Base-by-base conservation (phyloP, 1,140 invertebrate species). In the Lepidurus apus region DNA sequence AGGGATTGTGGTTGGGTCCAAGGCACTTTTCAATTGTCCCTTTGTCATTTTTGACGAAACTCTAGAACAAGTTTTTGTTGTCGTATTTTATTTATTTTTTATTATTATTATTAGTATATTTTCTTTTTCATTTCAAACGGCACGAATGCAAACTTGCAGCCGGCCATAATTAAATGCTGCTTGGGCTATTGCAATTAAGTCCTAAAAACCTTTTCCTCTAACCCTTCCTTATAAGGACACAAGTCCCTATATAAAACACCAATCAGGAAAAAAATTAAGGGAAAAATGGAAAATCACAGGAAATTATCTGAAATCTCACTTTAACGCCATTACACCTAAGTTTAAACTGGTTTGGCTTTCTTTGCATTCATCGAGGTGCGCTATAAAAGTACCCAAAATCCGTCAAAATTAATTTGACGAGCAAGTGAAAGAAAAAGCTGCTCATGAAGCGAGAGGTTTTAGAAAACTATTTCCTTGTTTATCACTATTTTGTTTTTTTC, bases 1-100 rank as follows among this genome's bases (percentile, higher is more conserved):
- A 65, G 53, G 53, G n/a, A 65, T 65, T 65, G 53, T 65, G 53
- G 53, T 65, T 65, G 17, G 53, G 53, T 21, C 53, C 21, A n/a
- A 7, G 53, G 13, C 21, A n/a, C 53, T 21, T n/a, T 65, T 65
- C 13, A n/a, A 13, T 21, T 65, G 53, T 65, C 8, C 53, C 53
- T 65, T 21, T 65, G 17, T 65, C 21, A 21, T 65, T 21, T 65
- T 7, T 65, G 53, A 21, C 21, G 53, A 34, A 34, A 34, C 34
- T 34, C 34, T 34, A 34, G 34, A 34, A 4, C 34, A 34, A 34
- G 7, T 65, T 65, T 65, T 65, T 17, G 10, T 8, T 17, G 45
- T 17, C 21, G 3, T 65, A n/a, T 65, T 65, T 65, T 65, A 17
- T 65, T 65, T 65, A 65, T 65, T 65, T 65, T 65, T 9, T 17